These are phyloP conservation scores for Catocala fraxini DNA, from an alignment of 2,888 invertebrate species.

Conservation along the genomic window DNA sequence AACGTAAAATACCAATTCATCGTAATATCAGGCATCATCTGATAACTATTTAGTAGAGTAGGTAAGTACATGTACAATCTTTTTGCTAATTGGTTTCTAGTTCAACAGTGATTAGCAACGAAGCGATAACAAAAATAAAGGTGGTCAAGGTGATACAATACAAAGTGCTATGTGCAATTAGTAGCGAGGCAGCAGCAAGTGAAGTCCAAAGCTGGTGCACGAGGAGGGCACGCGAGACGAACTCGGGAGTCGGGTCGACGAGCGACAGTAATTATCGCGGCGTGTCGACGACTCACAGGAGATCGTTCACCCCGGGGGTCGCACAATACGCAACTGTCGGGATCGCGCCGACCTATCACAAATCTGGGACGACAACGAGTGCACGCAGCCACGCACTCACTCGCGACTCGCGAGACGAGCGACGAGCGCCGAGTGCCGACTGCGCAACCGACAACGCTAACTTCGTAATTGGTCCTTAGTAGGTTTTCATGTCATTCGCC, in stretches of 20 bases:
- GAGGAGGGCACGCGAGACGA: constrained; percentile 39
- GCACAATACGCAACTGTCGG: constrained; percentile 78
- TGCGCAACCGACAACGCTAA: constrained; percentile 50
- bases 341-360: constrained; percentile 72
- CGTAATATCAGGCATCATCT: not conserved
- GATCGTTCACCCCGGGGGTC: constrained; percentile 86
- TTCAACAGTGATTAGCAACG: constrained; percentile 40
- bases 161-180: constrained; percentile 61
- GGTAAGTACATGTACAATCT: not conserved
- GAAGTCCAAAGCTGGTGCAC: constrained; percentile 54
- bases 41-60: not conserved
- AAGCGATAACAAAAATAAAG: constrained; percentile 32
- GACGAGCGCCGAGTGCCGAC: constrained; percentile 14
- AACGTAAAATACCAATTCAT: not conserved
- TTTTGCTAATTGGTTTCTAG: constrained; percentile 17
- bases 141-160: constrained; percentile 49
- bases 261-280: constrained; percentile 84
- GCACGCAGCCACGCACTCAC: constrained; percentile 46
- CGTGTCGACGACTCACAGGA: constrained; percentile 84
- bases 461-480: constrained; percentile 57
- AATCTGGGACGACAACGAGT: constrained; percentile 65
- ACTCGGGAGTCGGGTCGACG: constrained; percentile 50
- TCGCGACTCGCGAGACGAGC: constrained; percentile 28
- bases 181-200: constrained; percentile 47
- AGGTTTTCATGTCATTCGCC: constrained; percentile 57